Percentiles rank a stretch among this genome's conserved stretches.
Evolutionary conservation across 2,113 vertebrate species (phyloP).

Genomic region (Alaudala cheleensis): DNA sequence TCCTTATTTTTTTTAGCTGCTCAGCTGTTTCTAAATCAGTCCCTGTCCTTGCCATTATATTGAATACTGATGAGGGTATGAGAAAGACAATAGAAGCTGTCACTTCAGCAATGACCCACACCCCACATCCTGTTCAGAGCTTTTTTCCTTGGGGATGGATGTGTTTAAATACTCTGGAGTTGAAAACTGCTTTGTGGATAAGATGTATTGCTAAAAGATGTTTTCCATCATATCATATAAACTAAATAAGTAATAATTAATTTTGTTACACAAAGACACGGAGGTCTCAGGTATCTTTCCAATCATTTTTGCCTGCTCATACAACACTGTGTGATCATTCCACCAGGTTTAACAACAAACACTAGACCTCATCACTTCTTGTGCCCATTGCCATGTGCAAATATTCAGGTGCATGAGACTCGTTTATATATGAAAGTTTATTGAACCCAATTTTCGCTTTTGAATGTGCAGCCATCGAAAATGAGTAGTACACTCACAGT

Average conservation of each 20-base stretch:
- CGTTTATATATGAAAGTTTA: not conserved
- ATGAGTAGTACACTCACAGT: fast-evolving
- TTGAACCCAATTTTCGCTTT: not conserved
- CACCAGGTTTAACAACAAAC: not conserved
- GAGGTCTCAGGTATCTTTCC: not conserved
- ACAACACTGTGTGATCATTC: not conserved
- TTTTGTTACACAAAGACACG: not conserved
- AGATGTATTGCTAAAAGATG: not conserved
- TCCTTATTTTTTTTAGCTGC: not conserved
- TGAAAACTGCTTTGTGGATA: not conserved
- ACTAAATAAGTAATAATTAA: not conserved
- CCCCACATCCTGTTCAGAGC: not conserved
- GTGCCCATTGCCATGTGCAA: not conserved
- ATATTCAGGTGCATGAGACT: not conserved
- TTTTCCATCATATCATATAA: not conserved
- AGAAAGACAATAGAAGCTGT: not conserved
- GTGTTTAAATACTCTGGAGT: not conserved
- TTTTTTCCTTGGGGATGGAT: not conserved
- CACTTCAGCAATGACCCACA: not conserved
- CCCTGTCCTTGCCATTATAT: not conserved
- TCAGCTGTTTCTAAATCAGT: not conserved
- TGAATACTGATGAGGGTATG: not conserved
- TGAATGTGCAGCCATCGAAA: not conserved
- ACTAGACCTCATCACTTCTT: not conserved
- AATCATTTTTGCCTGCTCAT: fast-evolving